A percentile compares a stretch with the other conserved stretches of the same genome.
Conservation (phyloP, 2,797 vertebrate genomes). For the Gymnothorax javanicus region DNA sequence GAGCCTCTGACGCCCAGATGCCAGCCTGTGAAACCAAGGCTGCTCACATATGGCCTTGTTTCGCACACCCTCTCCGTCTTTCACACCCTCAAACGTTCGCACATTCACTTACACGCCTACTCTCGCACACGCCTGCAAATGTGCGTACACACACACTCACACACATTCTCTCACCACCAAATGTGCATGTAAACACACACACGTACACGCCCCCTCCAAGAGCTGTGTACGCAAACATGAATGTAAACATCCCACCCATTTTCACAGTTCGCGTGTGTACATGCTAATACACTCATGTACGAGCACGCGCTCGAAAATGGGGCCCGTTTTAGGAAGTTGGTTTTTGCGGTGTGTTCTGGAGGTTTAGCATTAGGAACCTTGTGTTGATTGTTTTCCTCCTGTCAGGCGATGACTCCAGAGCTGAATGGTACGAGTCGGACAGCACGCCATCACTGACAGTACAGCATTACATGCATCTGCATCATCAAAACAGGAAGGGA, state of each 20-base stretch:
- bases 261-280: neutral
- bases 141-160: neutral
- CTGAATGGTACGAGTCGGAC: neutral
- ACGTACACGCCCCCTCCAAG: too few relatives aligned
- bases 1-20: neutral
- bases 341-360: neutral
- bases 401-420: neutral
- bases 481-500: neutral
- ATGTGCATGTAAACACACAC: neutral
- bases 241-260: neutral
- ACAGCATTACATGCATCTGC: neutral
- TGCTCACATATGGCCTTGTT: slow-evolving; percentile 50
- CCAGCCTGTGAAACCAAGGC: neutral
- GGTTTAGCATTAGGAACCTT: neutral
- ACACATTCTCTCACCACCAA: neutral
- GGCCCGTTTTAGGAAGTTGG: neutral
- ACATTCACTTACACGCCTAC: neutral
- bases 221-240: slow-evolving; percentile 16
- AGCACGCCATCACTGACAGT: neutral
- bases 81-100: slow-evolving; percentile 34
- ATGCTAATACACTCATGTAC: neutral
- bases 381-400: neutral
- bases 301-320: too few relatives aligned
- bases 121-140: slow-evolving; percentile 12
- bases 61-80: slow-evolving; percentile 45